Conservation (phyloP, 2,113 vertebrate species). For the Formicarius rufipectus region DNA sequence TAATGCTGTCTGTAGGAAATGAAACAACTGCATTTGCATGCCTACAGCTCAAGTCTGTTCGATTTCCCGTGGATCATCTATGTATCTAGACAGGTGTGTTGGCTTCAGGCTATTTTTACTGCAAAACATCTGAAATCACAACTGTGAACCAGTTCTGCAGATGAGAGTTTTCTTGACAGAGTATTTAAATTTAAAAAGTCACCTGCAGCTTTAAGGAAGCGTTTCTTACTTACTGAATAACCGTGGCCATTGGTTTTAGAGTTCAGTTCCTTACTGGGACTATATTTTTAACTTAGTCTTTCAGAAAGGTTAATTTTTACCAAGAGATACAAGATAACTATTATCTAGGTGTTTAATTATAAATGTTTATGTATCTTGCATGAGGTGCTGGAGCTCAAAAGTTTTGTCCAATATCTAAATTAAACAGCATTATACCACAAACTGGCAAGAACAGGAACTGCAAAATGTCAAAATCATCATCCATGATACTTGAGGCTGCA, state of each 20-base stretch:
- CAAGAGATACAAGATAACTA: neutral
- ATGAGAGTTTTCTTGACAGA: constrained; percentile 12
- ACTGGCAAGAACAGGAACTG: neutral
- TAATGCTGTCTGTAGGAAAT: neutral
- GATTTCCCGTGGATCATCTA: constrained; percentile 1
- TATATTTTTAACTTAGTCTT: neutral
- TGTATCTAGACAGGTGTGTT: constrained; percentile 28
- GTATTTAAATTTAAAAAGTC: neutral
- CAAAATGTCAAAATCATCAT: neutral
- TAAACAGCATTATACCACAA: constrained; percentile 5
- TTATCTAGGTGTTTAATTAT: neutral
- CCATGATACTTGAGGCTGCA: neutral
- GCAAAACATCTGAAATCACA: constrained; percentile 45
- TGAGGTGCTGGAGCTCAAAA: neutral
- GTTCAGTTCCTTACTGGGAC: neutral
- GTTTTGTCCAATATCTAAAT: neutral
- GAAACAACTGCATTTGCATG: constrained; percentile 21
- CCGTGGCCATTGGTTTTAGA: neutral
- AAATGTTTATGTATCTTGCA: neutral
- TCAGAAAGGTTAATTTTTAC: neutral
- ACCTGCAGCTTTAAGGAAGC: neutral
- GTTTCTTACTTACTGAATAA: neutral
- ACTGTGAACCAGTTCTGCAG: neutral
- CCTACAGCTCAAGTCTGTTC: neutral
- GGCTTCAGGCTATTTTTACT: constrained; percentile 43